Evolutionary conservation across 2,797 vertebrate species (phyloP), one percentile per base, ranked within the genome.

Genomic region (Sebastes cheni): DNA sequence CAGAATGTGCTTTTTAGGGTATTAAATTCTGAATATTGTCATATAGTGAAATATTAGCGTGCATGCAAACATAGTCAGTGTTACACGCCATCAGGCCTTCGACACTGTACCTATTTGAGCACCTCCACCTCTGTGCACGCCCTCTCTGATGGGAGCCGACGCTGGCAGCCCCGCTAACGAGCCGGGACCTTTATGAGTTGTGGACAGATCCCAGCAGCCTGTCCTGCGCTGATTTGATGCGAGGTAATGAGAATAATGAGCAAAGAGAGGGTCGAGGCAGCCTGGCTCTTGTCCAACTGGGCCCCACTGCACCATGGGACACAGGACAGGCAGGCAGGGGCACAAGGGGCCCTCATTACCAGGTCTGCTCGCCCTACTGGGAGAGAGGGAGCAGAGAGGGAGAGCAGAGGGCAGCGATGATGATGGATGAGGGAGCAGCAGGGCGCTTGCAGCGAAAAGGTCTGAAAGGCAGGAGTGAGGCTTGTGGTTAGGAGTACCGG

Each of bases 191-290:
- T 94, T 94, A 93, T 90, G 91, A 95, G 94, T 92, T 94, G 94
- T 81, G 93, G 95, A 96, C 95, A 95, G 95, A 95, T 95, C 95
- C 91, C 94, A 95, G 94, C 91, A 78, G 93, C 94, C 88, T 95
- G 95, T 95, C 94, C 90, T 73, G 72, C 34, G 11, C 88, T 96
- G 95, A 96, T 96, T 95, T 95, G 95, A 95, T 89, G 86, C 74
- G 71, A 92, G 79, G 88, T 95, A 96, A 96, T 95, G 95, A 96
- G 93, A 96, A 95, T 96, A 96, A 96, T 95, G 94, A 96, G 93
- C 90, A 89, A 88, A 79, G 82, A 81, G 82, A 90, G 88, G 86
- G 84, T 84, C 11, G 70, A 86, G 81, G 91, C 86, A 85, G 88
- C 85, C 93, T 95, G 94, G 93, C 94, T 90, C 79, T 83, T 77